Evolutionary conservation across 1,140 invertebrate genomes (phyloP).

Genomic region (Babylonia areolata): DNA sequence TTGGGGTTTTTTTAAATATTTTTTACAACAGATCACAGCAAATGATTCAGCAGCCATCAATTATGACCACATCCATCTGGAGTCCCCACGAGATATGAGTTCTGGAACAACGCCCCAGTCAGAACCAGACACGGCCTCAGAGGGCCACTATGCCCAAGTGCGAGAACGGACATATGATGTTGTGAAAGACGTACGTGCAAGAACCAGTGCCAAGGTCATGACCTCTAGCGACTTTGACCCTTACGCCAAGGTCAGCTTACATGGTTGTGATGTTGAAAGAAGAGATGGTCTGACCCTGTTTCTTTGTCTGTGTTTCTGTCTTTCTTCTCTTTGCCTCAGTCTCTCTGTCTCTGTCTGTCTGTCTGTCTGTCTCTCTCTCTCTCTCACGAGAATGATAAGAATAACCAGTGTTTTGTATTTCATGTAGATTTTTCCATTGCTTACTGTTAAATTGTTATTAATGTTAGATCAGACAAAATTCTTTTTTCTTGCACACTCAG

Average conservation of each 20-base stretch:
- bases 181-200: slow-evolving; percentile 49
- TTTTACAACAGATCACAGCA: not conserved
- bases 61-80: slow-evolving; percentile 55
- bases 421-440: no score
- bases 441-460: no score
- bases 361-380: no score
- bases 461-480: no score
- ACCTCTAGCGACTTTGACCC: slow-evolving; percentile 36
- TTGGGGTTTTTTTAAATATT: no score
- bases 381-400: no score
- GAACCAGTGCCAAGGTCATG: slow-evolving; percentile 10
- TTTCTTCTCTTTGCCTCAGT: not conserved
- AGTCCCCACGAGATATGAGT: slow-evolving; percentile 27
- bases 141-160: slow-evolving; percentile 55
- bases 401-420: no score
- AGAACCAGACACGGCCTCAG: slow-evolving; percentile 26
- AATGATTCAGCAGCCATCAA: slow-evolving; percentile 30
- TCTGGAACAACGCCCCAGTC: slow-evolving; percentile 37
- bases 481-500: no score
- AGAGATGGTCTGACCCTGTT: no score
- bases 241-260: slow-evolving; percentile 42
- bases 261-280: no score
- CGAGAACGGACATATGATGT: slow-evolving; percentile 56
- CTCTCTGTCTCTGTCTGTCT: no score
- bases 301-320: not conserved